Conservation (phyloP, 2,888 invertebrate genomes). For the Hemithea aestivaria region DNA sequence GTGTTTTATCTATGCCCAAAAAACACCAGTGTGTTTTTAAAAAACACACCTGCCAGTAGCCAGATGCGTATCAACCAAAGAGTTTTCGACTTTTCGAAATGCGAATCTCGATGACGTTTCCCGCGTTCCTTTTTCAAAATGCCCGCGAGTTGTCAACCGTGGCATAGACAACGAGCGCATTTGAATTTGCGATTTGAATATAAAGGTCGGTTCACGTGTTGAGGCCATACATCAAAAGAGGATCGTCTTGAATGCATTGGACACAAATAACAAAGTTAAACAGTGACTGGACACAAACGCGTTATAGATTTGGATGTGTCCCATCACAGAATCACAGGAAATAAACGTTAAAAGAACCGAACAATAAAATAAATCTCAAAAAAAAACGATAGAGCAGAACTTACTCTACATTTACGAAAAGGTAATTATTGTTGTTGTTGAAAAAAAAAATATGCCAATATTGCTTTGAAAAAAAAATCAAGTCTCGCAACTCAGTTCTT, state of each 20-base stretch:
- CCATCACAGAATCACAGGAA: no score
- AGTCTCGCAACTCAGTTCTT: no score
- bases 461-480: no score
- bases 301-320: conserved; percentile 23
- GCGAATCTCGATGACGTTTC: conserved; percentile 62
- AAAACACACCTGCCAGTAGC: conserved; percentile 58
- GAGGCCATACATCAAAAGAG: conserved; percentile 70
- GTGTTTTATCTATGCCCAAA: no score
- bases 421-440: no score
- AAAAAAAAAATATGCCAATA: no score
- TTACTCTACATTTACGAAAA: no score
- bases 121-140: conserved; percentile 70
- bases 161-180: conserved; percentile 71
- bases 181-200: conserved; percentile 77
- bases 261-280: conserved; percentile 78
- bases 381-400: no score
- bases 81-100: conserved; percentile 38
- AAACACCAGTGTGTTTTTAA: no score
- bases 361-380: no score
- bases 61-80: conserved; percentile 76
- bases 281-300: conserved; percentile 55
- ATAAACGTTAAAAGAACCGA: no score
- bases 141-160: conserved; percentile 73
- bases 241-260: conserved; percentile 73
- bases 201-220: conserved; percentile 74